Evolutionary conservation across 2,888 invertebrate species (phyloP), one percentile per base, ranked within the genome.

Genomic region (Belgica antarctica): DNA sequence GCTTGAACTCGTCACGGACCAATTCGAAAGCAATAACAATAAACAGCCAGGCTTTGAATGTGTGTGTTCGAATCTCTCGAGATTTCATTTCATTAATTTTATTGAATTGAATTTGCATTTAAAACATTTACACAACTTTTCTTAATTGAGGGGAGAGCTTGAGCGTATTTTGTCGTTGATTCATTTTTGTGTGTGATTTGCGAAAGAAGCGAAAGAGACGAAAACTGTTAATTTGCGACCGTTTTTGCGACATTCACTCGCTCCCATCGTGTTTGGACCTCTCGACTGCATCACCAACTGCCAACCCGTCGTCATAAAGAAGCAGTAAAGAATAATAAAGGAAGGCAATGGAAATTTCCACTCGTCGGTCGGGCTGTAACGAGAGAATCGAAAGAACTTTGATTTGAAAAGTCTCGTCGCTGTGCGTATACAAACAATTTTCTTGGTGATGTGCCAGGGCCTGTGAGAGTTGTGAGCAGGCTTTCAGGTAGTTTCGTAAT

Each of bases 311-410:
- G 10, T 41, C 41, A 41, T 41, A n/a, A n/a, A 46, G 46, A 46
- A 46, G 15, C 15, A 46, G 19, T 15, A 15, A n/a, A 15, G 19
- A 46, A 52, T 22, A 31, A 8, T n/a, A n/a, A 41, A 59, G 27
- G 8, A 31, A 31, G 31, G 12, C 31, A 62, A 28, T 63, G 63
- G 63, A 63, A 63, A 36, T 24, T 63, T 63, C 63, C 63, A 63
- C 25, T 63, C 36, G 52, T 12, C 10, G 41, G 19, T 19, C 52
- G 52, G 22, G 12, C 17, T 17, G 2, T 52, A 52, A 52, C 7
- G 12, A 3, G 22, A n/a, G 17, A 52, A 52, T 52, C 3, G 22
- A 52, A 52, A 52, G 15, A 52, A 3, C 41, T n/a, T n/a, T 41
- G 41, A 52, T n/a, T 31, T 31, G 12, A 31, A 31, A 31, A 8